Base-by-base conservation (phyloP, 2,888 invertebrate species). In the Leptopterna dolabrata region DNA sequence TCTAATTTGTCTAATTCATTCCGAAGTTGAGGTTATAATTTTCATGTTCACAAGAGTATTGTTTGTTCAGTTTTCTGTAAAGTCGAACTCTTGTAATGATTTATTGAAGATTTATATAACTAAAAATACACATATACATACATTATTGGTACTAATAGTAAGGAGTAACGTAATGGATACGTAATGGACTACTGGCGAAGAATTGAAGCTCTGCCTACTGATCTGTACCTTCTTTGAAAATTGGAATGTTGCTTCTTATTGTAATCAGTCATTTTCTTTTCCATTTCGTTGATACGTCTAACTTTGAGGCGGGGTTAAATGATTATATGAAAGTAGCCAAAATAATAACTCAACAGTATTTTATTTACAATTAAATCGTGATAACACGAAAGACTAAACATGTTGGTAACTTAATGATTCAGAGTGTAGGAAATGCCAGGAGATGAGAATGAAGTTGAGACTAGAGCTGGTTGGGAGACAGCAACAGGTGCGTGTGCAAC, bases 371-470 rank as follows among this genome's bases (percentile, higher is more conserved):
- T 73, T 30, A 73, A 30, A 73, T 41, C 7, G 30, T 30, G n/a
- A 16, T 41, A 36, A 73, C 36, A 41, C n/a, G n/a, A n/a, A n/a
- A 14, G 16, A 73, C n/a, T 73, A 73, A 63, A 63, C 0, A 0
- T n/a, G 29, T 73, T 73, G 83, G 70, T 83, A 83, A 43, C 81
- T 85, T 19, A 85, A 24, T 85, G 85, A n/a, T 85, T 73, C 9
- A 85, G 76, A 19, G 85, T 13, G 47, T 85, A 85, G 27, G 85
- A 82, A n/a, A 87, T 84, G 43, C 78, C 80, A 29, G 88, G 88
- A 6, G 87, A 87, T n/a, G 88, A 78, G 88, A 76, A 88, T 30
- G 88, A 87, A 45, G 87, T 87, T 45, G 80, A 45, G 88, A 87
- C 82, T 83, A 85, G 85, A 36, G 86, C 87, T 45, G 88, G 87